phyloP scores from a whole-genome alignment of 1,140 invertebrate species.

The Ladona fulva region DNA sequence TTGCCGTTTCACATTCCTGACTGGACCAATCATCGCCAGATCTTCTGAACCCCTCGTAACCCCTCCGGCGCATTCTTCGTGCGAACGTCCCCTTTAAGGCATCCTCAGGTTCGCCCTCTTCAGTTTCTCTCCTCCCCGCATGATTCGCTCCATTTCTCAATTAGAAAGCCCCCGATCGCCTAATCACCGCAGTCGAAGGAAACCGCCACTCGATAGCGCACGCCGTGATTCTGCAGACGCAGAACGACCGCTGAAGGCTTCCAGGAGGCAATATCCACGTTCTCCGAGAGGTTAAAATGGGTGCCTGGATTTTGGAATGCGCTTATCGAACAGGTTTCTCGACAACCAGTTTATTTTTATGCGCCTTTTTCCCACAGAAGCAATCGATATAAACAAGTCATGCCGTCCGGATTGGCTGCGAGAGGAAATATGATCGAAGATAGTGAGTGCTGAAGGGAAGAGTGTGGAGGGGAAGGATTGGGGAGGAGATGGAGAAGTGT shows the following conservation, averaged over 20 bases:
- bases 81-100: too few relatives aligned
- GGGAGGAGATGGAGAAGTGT: not conserved
- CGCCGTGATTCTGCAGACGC: not conserved
- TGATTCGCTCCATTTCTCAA: too few relatives aligned
- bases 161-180: too few relatives aligned
- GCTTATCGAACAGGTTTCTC: not conserved
- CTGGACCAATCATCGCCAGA: too few relatives aligned
- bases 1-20: too few relatives aligned
- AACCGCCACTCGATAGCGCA: not conserved
- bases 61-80: too few relatives aligned
- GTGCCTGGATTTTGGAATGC: conserved; percentile 3
- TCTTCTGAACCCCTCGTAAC: too few relatives aligned
- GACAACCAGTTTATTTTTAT: conserved; percentile 3
- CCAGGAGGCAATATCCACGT: not conserved
- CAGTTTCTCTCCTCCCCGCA: too few relatives aligned
- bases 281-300: not conserved
- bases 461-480: not conserved
- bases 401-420: not conserved
- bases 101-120: too few relatives aligned
- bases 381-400: conserved; percentile 2
- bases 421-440: not conserved
- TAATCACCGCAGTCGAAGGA: too few relatives aligned
- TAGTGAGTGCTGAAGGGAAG: not conserved
- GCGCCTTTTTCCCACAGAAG: not conserved
- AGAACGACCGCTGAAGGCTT: not conserved